Evolutionary conservation across 64 coral and sea anemone species (phyloP), one percentile per base, ranked within the genome.

Genomic region (Montipora efflorescens): DNA sequence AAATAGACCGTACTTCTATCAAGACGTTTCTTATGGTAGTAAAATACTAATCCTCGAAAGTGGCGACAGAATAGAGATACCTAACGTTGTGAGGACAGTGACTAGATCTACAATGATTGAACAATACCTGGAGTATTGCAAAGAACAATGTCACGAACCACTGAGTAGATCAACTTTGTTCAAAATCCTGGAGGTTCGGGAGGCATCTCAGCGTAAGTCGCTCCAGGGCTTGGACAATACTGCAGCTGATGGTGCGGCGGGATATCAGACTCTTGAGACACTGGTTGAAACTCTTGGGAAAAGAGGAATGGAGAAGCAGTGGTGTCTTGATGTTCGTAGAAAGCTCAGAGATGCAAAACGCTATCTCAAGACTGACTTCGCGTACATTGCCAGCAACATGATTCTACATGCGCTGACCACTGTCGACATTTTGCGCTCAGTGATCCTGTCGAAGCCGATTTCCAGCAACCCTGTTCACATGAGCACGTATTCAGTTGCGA

Each of bases 281-380:
- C 77, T 94, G 25, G 85, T 90, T 69, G 80, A 95, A 81, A 75
- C 74, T 46, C 87, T 95, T 67, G 80, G 79, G 70, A 84, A 90
- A 85, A 69, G 75, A 64, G 87, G 93, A 53, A 76, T 84, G 80
- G 80, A 95, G 20, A 91, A 95, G 69, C 44, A 77, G 58, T 83
- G 80, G 76, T 84, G 75, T 71, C 18, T 66, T 80, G 67, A 87
- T 79, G 88, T 90, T 47, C 74, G 66, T 48, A 11, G 44, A 93
- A 68, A 70, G 51, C 68, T 85, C 3, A 79, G 28, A 75, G 47
- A 81, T 87, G 61, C 81, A 55, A 91, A 87, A 79, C 59, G 67
- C 11, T 91, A 95, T 87, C 75, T 95, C 69, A 95, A 95, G 83
- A 91, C 82, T 21, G 81, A 95, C 48, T 95, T 75, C 82, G 94